Base-by-base conservation (phyloP, 2,888 invertebrate genomes). In the Ptilodon capucinus region DNA sequence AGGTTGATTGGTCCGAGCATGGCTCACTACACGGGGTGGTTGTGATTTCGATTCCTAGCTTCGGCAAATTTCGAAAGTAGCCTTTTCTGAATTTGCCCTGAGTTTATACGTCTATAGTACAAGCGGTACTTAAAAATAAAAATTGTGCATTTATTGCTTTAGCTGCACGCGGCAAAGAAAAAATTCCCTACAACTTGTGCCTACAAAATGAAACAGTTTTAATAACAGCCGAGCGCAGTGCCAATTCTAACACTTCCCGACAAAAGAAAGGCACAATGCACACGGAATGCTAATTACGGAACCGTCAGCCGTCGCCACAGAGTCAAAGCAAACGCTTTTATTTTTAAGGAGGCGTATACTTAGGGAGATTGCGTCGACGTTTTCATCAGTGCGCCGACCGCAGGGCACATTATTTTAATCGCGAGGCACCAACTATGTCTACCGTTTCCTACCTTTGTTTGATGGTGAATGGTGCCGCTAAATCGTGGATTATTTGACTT, bases 261-360 rank as follows among this genome's bases (percentile, higher is more conserved):
- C 70, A 78, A 76, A 81, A 76, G 76, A 76, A 74, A 74, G 68
- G 73, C 59, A 18, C 51, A 42, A 58, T 46, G 60, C 56, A 62
- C 58, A 65, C 61, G 68, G 78, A 82, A 81, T 78, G 73, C 73
- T 85, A 86, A 86, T 86, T 85, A 76, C 81, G 74, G 75, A 69
- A 78, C 74, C 74, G 67, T 62, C 71, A 65, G 71, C 74, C 74
- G 74, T 79, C 72, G 74, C 83, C 81, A 71, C 82, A 76, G 60
- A 76, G 72, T 72, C 73, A 76, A 73, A 75, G 63, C 71, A 73
- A 78, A 71, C 64, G 80, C 74, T 82, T 88, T 86, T 86, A 84
- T 86, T 86, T 86, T 86, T 85, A 84, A 86, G 83, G 78, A 82
- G 86, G 74, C 79, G 78, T 86, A 86, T 84, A 85, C 84, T 85